Evolutionary conservation across 2,888 invertebrate species (phyloP).

Genomic region (Catocala fraxini): DNA sequence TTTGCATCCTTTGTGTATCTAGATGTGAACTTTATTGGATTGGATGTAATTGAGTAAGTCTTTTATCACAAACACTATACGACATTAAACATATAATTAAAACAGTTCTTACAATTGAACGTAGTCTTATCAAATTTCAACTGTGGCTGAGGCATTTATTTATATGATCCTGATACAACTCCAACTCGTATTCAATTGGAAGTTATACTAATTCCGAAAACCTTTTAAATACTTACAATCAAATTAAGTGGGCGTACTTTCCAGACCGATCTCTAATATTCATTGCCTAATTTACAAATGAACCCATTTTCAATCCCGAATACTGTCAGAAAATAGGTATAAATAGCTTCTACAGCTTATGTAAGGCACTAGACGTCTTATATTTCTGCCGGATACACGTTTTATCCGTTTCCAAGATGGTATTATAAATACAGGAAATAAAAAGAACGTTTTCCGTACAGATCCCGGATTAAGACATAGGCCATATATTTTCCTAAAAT

Average conservation of each 20-base stretch:
- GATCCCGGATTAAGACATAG: conserved; percentile 32
- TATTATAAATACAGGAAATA: conserved; percentile 22
- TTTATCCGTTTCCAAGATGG: conserved; percentile 6
- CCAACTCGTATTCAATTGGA: too few relatives aligned
- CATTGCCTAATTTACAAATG: not conserved
- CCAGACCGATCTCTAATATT: not conserved
- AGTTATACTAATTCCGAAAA: not conserved
- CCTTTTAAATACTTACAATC: not conserved
- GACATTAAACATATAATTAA: too few relatives aligned
- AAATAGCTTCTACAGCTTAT: conserved; percentile 18
- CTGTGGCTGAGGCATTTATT: too few relatives aligned
- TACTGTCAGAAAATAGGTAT: not conserved
- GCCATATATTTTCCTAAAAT: conserved; percentile 46
- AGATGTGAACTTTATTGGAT: too few relatives aligned
- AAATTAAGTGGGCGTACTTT: not conserved
- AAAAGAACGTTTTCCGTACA: conserved; percentile 27
- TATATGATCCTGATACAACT: too few relatives aligned
- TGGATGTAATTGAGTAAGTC: too few relatives aligned
- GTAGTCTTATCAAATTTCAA: too few relatives aligned
- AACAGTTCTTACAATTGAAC: too few relatives aligned
- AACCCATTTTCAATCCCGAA: conserved; percentile 2
- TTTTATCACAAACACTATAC: too few relatives aligned
- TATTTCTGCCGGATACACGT: conserved; percentile 4
- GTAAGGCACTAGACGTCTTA: conserved; percentile 11
- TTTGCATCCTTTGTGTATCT: too few relatives aligned